phyloP scores from a whole-genome alignment of 2,113 vertebrate genomes.

The Pteronura brasiliensis region DNA sequence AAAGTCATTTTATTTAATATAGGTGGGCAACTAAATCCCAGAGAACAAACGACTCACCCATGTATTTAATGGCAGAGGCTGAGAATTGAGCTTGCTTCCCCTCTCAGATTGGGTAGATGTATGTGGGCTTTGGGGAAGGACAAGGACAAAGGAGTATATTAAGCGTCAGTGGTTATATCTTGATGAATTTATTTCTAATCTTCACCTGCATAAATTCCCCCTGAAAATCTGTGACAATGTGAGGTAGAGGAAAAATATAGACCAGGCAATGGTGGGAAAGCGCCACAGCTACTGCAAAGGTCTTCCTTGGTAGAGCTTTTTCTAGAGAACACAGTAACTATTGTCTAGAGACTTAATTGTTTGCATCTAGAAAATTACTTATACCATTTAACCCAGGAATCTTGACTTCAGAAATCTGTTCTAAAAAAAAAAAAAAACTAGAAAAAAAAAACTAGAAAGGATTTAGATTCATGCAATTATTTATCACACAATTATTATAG shows the following conservation, averaged over 20 bases:
- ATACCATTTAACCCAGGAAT: neutral
- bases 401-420: neutral
- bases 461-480: neutral
- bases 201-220: neutral
- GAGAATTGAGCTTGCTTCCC: neutral
- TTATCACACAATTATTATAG: neutral
- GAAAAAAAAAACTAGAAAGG: neutral
- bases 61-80: neutral
- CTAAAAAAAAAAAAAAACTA: neutral
- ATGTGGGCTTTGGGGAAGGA: neutral
- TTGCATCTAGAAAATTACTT: neutral
- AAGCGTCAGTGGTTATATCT: neutral
- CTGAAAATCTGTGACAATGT: neutral
- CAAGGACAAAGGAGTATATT: neutral
- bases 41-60: constrained; percentile 1
- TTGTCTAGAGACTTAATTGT: neutral
- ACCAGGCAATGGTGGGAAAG: neutral
- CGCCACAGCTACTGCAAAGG: neutral
- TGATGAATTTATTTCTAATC: neutral
- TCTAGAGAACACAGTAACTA: neutral
- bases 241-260: neutral
- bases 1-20: constrained; percentile 62
- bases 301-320: neutral
- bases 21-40: constrained; percentile 30
- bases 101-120: neutral